Base-by-base conservation (phyloP, 2,797 vertebrate species). In the Alectoris magna region DNA sequence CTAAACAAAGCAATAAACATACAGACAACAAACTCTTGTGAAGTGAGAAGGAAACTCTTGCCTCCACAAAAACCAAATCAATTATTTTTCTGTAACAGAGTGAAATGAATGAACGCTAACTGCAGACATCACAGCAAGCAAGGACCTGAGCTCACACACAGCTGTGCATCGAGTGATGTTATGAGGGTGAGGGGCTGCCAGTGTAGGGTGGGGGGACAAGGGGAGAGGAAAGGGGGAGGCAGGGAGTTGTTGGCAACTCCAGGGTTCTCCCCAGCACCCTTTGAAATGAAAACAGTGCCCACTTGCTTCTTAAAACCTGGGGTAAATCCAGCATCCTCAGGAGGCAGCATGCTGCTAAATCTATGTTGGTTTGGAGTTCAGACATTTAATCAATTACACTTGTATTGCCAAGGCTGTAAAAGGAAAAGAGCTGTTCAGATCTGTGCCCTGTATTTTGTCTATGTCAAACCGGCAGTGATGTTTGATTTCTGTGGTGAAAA, bases 281-380 rank as follows among this genome's bases (percentile, higher is more conserved):
- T 64, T 73, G 62, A 88, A 85, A 88, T 88, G 56, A 46, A 88
- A 49, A 69, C 91, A 85, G 49, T n/a, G 26, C 39, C 79, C 76
- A 21, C 48, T 81, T 81, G 44, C 51, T 80, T 91, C 63, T 60
- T 70, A 68, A 68, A 39, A 58, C 19, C 14, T 95, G 92, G 85
- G 91, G 75, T 87, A 82, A 63, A 68, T 94, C 92, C 95, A 94
- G 58, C 44, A 83, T 72, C 88, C 74, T 58, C 49, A 15, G 85
- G 83, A 96, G 95, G 74, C 87, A 91, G 38, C 36, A n/a, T 51
- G 81, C 75, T 95, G 95, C 94, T 95, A 97, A 85, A 86, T 82
- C 71, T 78, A 23, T 72, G 60, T 91, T 15, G 7, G 44, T 75
- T 84, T 84, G 90, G 91, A 95, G 90, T 82, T 88, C 66, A 93